phyloP scores from a whole-genome alignment of 2,888 invertebrate genomes.

The Strigamia transsilvanica region DNA sequence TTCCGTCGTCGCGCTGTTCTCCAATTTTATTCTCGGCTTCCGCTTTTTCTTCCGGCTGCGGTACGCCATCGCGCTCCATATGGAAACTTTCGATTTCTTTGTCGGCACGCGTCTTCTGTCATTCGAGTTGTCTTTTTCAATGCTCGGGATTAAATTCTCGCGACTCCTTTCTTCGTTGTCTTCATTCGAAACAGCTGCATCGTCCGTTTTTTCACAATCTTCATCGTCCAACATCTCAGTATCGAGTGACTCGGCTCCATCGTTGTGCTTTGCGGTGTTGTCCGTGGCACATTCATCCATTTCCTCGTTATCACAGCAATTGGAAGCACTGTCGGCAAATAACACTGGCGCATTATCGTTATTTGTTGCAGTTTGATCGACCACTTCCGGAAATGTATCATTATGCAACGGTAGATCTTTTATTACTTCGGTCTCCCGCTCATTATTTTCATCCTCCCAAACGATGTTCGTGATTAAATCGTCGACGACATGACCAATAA shows the following conservation, averaged over 20 bases:
- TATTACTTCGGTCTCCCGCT: not conserved
- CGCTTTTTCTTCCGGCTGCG: slow-evolving; percentile 46
- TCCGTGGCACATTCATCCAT: not conserved
- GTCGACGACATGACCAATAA: not conserved
- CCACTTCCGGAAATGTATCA: not conserved
- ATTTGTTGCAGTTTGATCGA: not conserved
- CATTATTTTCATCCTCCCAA: not conserved
- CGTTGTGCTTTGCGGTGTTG: not conserved
- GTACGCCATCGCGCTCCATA: slow-evolving; percentile 52
- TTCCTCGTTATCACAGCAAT: not conserved
- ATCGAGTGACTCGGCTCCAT: not conserved
- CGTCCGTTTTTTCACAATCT: not conserved
- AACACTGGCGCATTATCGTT: not conserved
- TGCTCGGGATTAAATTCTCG: not conserved
- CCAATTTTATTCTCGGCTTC: slow-evolving; percentile 5
- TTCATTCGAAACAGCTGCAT: not conserved
- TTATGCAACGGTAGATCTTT: not conserved
- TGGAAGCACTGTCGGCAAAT: not conserved
- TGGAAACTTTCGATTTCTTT: slow-evolving; percentile 39
- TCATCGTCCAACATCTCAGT: not conserved
- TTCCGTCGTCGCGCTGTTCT: not conserved
- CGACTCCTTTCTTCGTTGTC: not conserved
- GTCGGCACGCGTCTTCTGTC: slow-evolving; percentile 6
- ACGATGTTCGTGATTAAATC: not conserved
- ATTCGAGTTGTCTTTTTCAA: not conserved